Base-by-base conservation (phyloP, 2,888 invertebrate species). In the Chironomus riparius region DNA sequence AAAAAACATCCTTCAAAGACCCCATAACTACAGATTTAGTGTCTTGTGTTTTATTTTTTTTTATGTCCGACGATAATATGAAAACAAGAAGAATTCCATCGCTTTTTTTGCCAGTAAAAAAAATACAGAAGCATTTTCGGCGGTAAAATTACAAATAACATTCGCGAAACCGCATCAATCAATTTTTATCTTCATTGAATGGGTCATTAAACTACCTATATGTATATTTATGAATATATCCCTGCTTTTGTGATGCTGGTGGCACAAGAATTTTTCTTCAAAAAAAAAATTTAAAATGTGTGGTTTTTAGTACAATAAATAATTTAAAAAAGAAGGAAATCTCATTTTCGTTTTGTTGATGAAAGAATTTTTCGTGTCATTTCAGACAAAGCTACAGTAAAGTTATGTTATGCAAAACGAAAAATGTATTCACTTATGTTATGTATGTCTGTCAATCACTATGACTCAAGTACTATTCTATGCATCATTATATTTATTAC, bases 151-250 rank as follows among this genome's bases (percentile, higher is more conserved):
- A 56, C 56, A 56, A 56, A 56, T 56, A 56, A 56, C 56, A 56
- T 56, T 56, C 38, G 56, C 56, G 15, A 56, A 56, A 72, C 72
- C 72, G 72, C 72, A 72, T 72, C 56, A 61, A 72, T 72, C 72
- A 72, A 72, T 72, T 72, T 72, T 72, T 61, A 72, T 72, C 72
- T 72, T 72, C 56, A 72, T 72, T 72, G 72, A 72, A 72, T 56
- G 62, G 72, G 56, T 72, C 72, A 62, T 72, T 72, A 72, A 72
- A 72, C 68, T 28, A 15, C 28, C n/a, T 47, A 50, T 72, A 56
- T 62, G 72, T 70, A 24, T 56, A 38, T 38, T 38, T 38, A 38
- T 56, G 56, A 56, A 56, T 15, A 15, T 15, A 56, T 15, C 4
- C 10, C 38, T 38, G 10, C 10, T 56, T 56, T 56, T 18, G 56